These are phyloP conservation scores for Cyanistes caeruleus DNA, from an alignment of 2,113 vertebrate genomes.

Conservation along the genomic window DNA sequence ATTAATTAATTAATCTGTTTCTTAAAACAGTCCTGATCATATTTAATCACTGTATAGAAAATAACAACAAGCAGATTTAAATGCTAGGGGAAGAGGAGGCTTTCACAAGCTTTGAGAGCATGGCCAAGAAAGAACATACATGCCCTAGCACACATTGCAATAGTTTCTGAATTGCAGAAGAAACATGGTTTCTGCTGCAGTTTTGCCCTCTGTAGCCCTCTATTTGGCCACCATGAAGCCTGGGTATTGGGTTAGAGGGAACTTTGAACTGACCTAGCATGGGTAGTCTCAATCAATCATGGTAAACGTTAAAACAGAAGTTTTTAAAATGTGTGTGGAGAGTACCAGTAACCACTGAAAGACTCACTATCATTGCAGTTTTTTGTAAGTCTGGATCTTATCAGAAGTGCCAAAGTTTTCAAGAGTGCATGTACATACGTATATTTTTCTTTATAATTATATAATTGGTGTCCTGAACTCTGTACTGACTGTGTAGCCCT, in stretches of 20 bases:
- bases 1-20: too few relatives aligned
- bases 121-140: background rate
- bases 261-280: background rate
- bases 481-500: background rate
- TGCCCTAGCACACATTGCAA: background rate
- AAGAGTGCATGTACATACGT: background rate
- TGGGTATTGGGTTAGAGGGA: background rate
- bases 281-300: background rate
- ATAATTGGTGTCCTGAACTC: background rate
- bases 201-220: background rate
- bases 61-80: background rate
- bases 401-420: background rate
- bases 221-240: background rate
- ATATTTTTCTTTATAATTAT: background rate
- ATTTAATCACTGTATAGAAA: background rate
- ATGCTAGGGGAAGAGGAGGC: background rate
- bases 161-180: background rate
- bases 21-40: background rate
- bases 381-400: background rate
- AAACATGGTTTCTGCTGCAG: background rate
- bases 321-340: background rate
- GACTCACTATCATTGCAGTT: background rate
- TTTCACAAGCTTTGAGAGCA: background rate
- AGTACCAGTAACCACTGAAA: background rate
- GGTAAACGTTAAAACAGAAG: background rate